Evolutionary conservation across 1,140 invertebrate genomes (phyloP), one percentile per base, ranked within the genome.

Genomic region (Homalodisca vitripennis): DNA sequence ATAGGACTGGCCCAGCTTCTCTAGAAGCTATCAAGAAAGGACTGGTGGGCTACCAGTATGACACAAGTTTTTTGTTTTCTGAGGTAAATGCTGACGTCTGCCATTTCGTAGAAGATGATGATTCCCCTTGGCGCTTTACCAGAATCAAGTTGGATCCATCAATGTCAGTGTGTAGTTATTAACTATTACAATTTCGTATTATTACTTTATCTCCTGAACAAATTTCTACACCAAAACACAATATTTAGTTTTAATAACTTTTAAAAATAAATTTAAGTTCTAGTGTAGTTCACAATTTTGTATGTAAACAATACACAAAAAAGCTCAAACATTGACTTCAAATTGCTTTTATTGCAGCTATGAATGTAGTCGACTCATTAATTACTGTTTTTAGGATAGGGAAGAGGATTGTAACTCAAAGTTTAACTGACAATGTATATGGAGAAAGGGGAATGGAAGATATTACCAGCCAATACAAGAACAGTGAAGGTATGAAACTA

Each of bases 81-180:
- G 89, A 91, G 79, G 87, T 94, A 1, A 92, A 93, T 77, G 88
- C 91, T 3, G 91, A 93, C 74, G 79, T 89, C 26, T 88, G 87
- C 78, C 83, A 85, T 74, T 74, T 88, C 88, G 32, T 90, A 79
- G 74, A 80, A 82, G 0, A 84, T 76, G 84, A 88, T 75, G 80
- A 82, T 46, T 85, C 84, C 0, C 85, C 85, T 71, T 86, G 85
- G 85, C 86, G 87, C 53, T 89, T 86, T 77, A 80, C 81, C 70
- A 82, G 86, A 78, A 86, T 90, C 34, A 6, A 41, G 34, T 10
- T 41, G 34, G 34, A 41, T 17, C 34, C 34, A 41, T n/a, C n/a
- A n/a, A n/a, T n/a, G n/a, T n/a, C n/a, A n/a, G n/a, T n/a, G n/a
- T n/a, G n/a, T n/a, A n/a, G n/a, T n/a, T n/a, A n/a, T n/a, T n/a